Percentiles rank a stretch among this genome's conserved stretches.
These are phyloP conservation scores for Dendrolimus kikuchii DNA, from an alignment of 1,140 invertebrate species.

Conservation along the genomic window DNA sequence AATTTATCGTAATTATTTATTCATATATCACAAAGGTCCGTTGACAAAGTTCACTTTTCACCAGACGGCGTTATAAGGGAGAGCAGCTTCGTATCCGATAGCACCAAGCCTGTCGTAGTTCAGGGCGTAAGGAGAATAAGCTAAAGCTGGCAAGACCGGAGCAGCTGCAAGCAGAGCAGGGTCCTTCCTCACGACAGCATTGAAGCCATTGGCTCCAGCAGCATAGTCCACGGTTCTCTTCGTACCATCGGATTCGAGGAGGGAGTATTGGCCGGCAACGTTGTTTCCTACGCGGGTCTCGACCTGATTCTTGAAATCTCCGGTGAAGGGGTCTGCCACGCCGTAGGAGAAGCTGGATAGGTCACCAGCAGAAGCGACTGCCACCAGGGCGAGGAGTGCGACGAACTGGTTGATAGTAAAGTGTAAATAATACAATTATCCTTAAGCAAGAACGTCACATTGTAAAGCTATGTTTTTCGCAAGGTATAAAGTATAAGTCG, in stretches of 20 bases:
- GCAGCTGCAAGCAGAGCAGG: constrained; percentile 22
- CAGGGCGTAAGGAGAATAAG: constrained; percentile 9
- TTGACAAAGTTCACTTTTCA: too few species aligned
- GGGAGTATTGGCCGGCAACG: constrained; percentile 69
- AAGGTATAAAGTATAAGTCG: too few species aligned
- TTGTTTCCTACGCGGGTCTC: constrained; percentile 69
- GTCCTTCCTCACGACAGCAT: constrained; percentile 61
- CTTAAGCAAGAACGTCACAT: too few species aligned
- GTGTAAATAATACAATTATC: neutral
- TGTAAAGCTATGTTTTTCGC: too few species aligned
- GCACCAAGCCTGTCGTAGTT: constrained; percentile 5
- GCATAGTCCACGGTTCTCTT: constrained; percentile 64
- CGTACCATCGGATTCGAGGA: constrained; percentile 65
- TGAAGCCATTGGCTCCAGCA: constrained; percentile 61
- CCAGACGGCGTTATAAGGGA: constrained; percentile 9
- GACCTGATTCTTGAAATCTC: constrained; percentile 67
- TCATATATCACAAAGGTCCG: too few species aligned
- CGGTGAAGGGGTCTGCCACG: constrained; percentile 65
- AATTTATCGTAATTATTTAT: too few species aligned
- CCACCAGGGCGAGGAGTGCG: constrained; percentile 26
- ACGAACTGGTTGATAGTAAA: constrained; percentile 29
- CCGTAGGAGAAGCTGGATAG: constrained; percentile 50
- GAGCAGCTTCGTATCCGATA: constrained; percentile 4
- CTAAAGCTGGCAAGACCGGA: constrained; percentile 12
- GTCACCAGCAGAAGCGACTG: constrained; percentile 38